Evolutionary conservation across 1,140 invertebrate genomes (phyloP).

Genomic region (Zaprionus kolodkinae): DNA sequence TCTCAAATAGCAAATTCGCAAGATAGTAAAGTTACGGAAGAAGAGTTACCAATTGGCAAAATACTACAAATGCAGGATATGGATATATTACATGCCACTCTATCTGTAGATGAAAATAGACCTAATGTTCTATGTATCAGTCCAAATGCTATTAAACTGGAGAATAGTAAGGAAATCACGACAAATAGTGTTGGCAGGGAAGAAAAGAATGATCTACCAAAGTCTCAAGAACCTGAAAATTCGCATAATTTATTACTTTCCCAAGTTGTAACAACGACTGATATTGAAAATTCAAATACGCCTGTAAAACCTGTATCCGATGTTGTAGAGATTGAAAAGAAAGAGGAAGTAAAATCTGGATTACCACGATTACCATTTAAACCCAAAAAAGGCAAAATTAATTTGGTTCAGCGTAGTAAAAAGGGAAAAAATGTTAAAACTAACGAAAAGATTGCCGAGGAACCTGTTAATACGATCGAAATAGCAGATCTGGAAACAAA

Average conservation of each 20-base stretch:
- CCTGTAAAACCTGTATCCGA: background rate
- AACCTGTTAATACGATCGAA: background rate
- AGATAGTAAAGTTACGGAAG: conserved; percentile 10
- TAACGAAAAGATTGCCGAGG: conserved; percentile 8
- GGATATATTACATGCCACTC: conserved; percentile 65
- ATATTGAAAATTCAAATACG: background rate
- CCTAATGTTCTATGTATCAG: conserved; percentile 66
- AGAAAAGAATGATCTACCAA: background rate
- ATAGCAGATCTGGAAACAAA: background rate
- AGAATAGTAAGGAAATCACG: conserved; percentile 7
- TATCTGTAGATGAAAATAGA: conserved; percentile 57
- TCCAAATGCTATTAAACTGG: conserved; percentile 56
- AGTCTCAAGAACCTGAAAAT: background rate
- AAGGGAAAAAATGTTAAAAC: conserved; percentile 18
- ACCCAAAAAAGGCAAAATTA: conserved; percentile 69
- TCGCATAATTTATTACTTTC: background rate
- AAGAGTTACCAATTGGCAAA: conserved; percentile 63
- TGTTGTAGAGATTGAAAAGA: background rate
- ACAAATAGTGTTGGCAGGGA: background rate
- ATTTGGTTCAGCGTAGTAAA: conserved; percentile 71
- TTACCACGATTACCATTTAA: conserved; percentile 23
- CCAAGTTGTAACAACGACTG: background rate
- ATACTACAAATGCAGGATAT: conserved; percentile 64
- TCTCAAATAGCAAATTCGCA: background rate
- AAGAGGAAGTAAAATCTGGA: background rate